Base-by-base conservation (phyloP, 2,797 vertebrate species). In the Prunella strophiata region DNA sequence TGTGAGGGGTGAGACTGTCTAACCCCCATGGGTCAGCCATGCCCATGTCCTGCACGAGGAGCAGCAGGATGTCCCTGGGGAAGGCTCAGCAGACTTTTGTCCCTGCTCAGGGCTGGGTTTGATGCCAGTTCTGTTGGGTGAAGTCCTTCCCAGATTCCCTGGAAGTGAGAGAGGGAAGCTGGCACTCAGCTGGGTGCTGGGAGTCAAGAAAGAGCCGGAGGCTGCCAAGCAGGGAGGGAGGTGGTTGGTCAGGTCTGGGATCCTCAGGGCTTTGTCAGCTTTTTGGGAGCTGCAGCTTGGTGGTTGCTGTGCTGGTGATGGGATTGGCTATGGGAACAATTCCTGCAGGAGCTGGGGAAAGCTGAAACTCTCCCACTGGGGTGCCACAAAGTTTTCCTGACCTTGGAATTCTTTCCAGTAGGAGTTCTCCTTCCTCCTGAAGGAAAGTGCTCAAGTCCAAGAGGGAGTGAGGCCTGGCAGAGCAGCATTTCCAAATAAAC, bases 241-340 rank as follows among this genome's bases (percentile, higher is more conserved):
- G 10, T 62, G 66, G 13, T 78, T 82, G 92, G 13, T 85, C 1
- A 0, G 68, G 55, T 57, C 74, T 30, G 5, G 47, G 55, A 54
- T 92, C 75, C 48, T 79, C 55, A 32, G 89, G 77, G 91, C 73
- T 73, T 47, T 20, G 26, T 30, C 74, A 75, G 88, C 54, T 88
- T 17, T 70, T 62, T 42, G 63, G 73, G 83, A 67, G 32, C 29
- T 57, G 68, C 80, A 78, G 66, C 58, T 30, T 13, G 55, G 51
- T 40, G 66, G 38, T 36, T 85, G 68, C 72, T 85, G 52, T 66
- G 90, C 74, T 57, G 54, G 11, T n/a, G 83, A 11, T 72, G 84
- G 66, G 67, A 36, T 58, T 3, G 25, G 18, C 68, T 29, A 20
- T 42, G 73, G 91, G 58, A 45, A 10, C 5, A 1, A 15, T 66